phyloP scores from a whole-genome alignment of 2,113 vertebrate genomes.

The Ictidomys tridecemlineatus region DNA sequence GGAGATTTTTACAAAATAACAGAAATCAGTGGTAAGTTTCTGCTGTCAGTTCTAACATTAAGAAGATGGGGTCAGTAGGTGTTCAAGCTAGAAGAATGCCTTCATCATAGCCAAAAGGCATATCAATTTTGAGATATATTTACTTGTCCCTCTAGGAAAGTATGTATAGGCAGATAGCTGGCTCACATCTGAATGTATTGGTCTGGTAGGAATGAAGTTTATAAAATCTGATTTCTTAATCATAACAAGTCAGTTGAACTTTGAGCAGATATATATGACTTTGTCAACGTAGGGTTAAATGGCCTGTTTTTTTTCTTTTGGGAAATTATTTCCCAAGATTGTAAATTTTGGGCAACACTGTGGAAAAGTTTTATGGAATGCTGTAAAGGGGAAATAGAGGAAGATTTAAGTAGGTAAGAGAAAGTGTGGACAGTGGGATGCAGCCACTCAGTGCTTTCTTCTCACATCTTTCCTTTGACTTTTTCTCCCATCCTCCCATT shows the following conservation, averaged over 20 bases:
- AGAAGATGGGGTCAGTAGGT: constrained; percentile 53
- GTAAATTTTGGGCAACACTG: neutral
- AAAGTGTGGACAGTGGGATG: neutral
- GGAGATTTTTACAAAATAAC: constrained; percentile 53
- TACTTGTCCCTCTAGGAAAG: neutral
- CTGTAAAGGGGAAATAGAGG: neutral
- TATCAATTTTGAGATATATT: neutral
- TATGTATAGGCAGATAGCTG: neutral
- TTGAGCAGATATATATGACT: neutral
- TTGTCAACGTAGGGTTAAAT: neutral
- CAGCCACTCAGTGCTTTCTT: neutral
- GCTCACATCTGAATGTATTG: neutral
- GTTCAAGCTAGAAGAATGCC: neutral
- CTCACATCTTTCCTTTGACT: neutral
- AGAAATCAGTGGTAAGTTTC: constrained; percentile 55
- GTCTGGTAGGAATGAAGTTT: neutral
- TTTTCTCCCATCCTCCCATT: neutral
- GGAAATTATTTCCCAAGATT: neutral
- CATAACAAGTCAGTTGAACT: neutral
- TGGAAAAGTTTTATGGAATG: neutral
- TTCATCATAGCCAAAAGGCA: neutral
- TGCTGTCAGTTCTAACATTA: constrained; percentile 50
- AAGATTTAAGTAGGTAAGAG: neutral
- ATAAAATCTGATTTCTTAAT: neutral
- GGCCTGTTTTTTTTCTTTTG: neutral